Evolutionary conservation across 2,888 invertebrate species (phyloP).

Genomic region (Panzeria rudis): DNA sequence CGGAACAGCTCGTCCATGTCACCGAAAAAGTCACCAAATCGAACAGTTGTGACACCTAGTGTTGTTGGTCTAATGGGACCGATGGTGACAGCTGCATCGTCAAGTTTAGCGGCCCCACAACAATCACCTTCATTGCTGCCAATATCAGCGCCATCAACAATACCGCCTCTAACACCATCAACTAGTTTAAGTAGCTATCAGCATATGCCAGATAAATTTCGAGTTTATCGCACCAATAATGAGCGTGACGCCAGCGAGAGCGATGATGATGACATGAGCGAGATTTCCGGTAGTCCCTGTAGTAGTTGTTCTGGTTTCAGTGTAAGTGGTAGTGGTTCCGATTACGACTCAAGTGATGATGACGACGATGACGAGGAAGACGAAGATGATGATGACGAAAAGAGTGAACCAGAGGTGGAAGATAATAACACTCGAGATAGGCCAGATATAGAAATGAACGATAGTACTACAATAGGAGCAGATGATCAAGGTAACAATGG

Average conservation of each 20-base stretch:
- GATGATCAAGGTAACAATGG: conserved; percentile 74
- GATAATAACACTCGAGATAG: conserved; percentile 74
- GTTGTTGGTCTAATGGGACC: conserved; percentile 56
- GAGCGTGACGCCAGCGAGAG: conserved; percentile 82
- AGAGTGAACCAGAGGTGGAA: conserved; percentile 78
- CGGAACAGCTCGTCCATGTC: conserved; percentile 79
- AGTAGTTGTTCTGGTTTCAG: conserved; percentile 83
- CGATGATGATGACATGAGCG: conserved; percentile 81
- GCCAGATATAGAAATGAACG: conserved; percentile 72
- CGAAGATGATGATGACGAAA: conserved; percentile 81
- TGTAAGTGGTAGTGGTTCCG: conserved; percentile 82
- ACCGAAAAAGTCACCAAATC: conserved; percentile 81
- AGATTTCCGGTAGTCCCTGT: conserved; percentile 82
- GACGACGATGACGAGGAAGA: conserved; percentile 82
- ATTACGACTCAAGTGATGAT: conserved; percentile 82
- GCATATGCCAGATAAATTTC: conserved; percentile 85
- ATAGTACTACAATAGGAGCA: conserved; percentile 65
- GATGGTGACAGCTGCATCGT: conserved; percentile 63
- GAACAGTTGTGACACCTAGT: conserved; percentile 47
- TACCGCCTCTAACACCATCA: conserved; percentile 52
- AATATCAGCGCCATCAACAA: conserved; percentile 59
- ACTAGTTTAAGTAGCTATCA: conserved; percentile 76
- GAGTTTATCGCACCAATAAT: conserved; percentile 84
- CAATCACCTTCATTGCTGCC: conserved; percentile 37
- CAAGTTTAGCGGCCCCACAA: conserved; percentile 43